Base-by-base conservation (phyloP, 2,797 vertebrate genomes). In the Triplophysa yarkandensis region DNA sequence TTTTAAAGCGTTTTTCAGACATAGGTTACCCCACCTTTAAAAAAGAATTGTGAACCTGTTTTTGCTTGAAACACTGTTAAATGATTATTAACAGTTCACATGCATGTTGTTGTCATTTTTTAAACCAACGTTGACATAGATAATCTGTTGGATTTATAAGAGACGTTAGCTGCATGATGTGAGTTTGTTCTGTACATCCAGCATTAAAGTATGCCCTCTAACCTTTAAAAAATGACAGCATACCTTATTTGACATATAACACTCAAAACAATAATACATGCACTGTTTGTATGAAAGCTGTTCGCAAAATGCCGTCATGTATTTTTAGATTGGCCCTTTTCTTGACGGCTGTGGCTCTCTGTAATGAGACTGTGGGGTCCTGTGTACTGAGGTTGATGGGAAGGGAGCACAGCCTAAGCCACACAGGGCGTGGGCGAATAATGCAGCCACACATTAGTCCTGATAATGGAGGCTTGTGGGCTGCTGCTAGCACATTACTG, bases 401-500 rank as follows among this genome's bases (percentile, higher is more conserved):
- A 65, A 6, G n/a, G 54, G 32, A 61, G 67, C 69, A 36, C 52
- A 52, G 54, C 75, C 36, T 11, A 21, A 74, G 77, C 70, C 77
- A 67, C 63, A 46, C 71, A 48, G 66, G 65, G 74, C 74, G 83
- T 71, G 48, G 83, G 81, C 79, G 54, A 65, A 67, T 57, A 77
- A 73, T 65, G 46, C 39, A 68, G 78, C 83, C 80, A 79, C 68
- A 75, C 83, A 89, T 88, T 85, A 87, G 79, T 83, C 77, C 27
- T 74, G 61, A 82, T 88, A 87, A 90, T 86, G 85, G 84, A 74
- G 68, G 73, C 80, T 81, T 43, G 43, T 79, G 85, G 83, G 85
- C 85, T 77, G 74, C 76, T 79, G 66, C 64, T 57, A 83, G 83
- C 80, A 71, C 84, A 87, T 89, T 76, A 78, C 83, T 81, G 80